Percentiles rank a stretch among this genome's conserved stretches.
Conservation (phyloP, 1,140 invertebrate genomes). For the Neelides sp. region DNA sequence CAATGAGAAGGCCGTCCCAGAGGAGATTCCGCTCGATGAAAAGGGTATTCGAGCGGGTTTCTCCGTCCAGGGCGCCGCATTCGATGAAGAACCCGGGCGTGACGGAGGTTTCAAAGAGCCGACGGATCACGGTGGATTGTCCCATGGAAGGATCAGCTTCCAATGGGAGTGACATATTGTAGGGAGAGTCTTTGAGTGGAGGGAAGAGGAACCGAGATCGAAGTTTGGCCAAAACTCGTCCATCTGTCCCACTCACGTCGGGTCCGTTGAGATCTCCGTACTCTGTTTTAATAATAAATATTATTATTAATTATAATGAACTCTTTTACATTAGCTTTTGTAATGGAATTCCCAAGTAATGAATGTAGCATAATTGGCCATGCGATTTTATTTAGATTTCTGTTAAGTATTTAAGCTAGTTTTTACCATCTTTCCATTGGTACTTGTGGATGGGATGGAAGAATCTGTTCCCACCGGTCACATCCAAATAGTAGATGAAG, state of each 20-base stretch:
- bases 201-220: neutral
- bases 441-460: neutral
- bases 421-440: conserved; percentile 9
- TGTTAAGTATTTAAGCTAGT: no score
- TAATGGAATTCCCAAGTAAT: no score
- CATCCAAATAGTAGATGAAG: conserved; percentile 4
- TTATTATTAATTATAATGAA: no score
- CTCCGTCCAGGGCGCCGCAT: conserved; percentile 34
- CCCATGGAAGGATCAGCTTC: conserved; percentile 8
- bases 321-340: no score
- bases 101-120: conserved; percentile 1
- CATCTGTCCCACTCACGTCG: neutral
- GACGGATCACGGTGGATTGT: conserved; percentile 4
- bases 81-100: conserved; percentile 14
- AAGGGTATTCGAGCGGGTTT: conserved; percentile 35
- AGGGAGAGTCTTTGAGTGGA: no score
- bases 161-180: neutral
- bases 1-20: conserved; percentile 37
- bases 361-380: no score
- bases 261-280: conserved; percentile 12
- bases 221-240: neutral
- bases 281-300: conserved; percentile 2
- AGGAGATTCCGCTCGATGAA: conserved; percentile 32
- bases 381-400: no score
- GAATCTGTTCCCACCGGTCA: neutral